These are phyloP conservation scores for Fistularia tabacaria DNA, from an alignment of 2,797 vertebrate species.

Conservation along the genomic window DNA sequence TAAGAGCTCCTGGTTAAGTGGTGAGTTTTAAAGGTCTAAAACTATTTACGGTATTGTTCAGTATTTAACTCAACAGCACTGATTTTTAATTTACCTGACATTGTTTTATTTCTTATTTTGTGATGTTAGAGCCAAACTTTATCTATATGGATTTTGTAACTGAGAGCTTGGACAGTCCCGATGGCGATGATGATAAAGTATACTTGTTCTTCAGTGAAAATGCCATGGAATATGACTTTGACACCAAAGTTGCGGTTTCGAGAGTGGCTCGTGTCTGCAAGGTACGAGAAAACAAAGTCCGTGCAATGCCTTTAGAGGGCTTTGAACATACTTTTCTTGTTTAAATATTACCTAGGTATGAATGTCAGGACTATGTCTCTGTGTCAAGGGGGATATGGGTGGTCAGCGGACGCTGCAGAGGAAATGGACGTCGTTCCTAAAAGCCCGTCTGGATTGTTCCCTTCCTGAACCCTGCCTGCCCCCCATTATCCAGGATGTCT, in stretches of 20 bases:
- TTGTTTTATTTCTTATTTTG: neutral
- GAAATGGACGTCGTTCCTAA: slow-evolving; percentile 80
- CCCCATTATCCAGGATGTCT: slow-evolving; percentile 79
- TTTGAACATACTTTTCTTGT: neutral
- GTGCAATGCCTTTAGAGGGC: neutral
- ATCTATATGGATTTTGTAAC: slow-evolving; percentile 74
- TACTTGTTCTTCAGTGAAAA: slow-evolving; percentile 85
- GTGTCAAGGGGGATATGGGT: slow-evolving; percentile 74
- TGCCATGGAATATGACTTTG: slow-evolving; percentile 81
- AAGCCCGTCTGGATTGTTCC: slow-evolving; percentile 77
- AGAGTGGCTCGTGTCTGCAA: slow-evolving; percentile 82
- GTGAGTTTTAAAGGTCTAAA: slow-evolving; percentile 47
- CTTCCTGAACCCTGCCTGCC: slow-evolving; percentile 72
- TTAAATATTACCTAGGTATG: neutral
- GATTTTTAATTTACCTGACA: neutral
- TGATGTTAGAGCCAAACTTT: slow-evolving; percentile 68
- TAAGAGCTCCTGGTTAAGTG: slow-evolving; percentile 74
- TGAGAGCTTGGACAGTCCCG: slow-evolving; percentile 58
- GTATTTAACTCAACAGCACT: too few relatives aligned
- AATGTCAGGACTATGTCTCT: slow-evolving; percentile 6
- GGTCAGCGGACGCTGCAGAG: slow-evolving; percentile 75
- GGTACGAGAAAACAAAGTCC: slow-evolving; percentile 49
- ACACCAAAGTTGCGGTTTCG: slow-evolving; percentile 74
- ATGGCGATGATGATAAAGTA: slow-evolving; percentile 79
- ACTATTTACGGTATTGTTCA: too few relatives aligned